phyloP scores from a whole-genome alignment of 1,140 invertebrate species.

The Nautilus pompilius region DNA sequence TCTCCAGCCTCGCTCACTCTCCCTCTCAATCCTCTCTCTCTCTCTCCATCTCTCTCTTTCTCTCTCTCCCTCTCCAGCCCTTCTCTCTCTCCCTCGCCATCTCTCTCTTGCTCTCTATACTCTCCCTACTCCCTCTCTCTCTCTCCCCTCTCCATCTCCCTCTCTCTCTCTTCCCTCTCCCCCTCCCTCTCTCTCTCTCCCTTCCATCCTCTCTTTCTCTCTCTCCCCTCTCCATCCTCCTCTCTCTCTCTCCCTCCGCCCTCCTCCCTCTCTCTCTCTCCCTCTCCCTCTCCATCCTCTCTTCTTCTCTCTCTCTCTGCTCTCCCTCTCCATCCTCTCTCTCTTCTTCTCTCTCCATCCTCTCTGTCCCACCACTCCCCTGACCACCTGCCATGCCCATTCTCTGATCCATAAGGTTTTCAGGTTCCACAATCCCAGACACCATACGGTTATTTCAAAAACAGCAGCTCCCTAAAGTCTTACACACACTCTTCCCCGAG shows the following conservation, averaged over 20 bases:
- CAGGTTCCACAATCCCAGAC: too few species aligned
- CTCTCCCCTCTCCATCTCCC: background rate
- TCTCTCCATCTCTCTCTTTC: background rate
- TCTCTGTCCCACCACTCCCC: background rate
- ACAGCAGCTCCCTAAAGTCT: too few species aligned
- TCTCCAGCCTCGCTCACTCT: background rate
- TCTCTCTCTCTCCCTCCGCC: background rate
- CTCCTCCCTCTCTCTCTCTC: background rate
- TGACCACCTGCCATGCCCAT: background rate
- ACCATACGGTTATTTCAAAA: too few species aligned
- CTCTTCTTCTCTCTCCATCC: background rate
- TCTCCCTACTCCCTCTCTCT: background rate
- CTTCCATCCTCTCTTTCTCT: background rate
- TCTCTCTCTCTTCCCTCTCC: background rate
- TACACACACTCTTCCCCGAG: too few species aligned
- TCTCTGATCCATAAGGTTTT: too few species aligned
- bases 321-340: background rate
- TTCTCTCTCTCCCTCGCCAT: conserved; percentile 2
- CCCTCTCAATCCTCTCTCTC: conserved; percentile 4
- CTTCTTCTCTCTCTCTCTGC: background rate
- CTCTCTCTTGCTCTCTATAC: background rate
- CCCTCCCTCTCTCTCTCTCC: background rate
- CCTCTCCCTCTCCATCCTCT: background rate
- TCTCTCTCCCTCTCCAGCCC: background rate
- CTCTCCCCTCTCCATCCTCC: background rate